These are phyloP conservation scores for Ashinkailepas kermadecensis DNA, from an alignment of 2,888 invertebrate genomes.

Conservation along the genomic window DNA sequence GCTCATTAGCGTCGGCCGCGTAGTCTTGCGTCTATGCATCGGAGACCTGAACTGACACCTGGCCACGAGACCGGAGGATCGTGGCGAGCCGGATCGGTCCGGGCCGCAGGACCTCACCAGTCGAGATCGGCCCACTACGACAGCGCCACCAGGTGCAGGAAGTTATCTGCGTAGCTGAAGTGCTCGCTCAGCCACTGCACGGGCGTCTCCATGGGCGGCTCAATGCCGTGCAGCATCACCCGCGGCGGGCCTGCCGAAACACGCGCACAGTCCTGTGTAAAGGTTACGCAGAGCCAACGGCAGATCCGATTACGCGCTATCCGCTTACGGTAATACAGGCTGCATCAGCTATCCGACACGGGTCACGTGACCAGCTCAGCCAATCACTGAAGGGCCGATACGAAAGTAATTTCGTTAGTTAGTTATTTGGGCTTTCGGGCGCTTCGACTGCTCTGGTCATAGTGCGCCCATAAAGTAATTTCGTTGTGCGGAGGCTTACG, in stretches of 20 bases:
- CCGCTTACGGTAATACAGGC: neutral
- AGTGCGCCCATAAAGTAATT: too few relatives aligned
- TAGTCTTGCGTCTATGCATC: too few relatives aligned
- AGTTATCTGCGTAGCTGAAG: constrained; percentile 96
- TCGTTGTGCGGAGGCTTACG: neutral
- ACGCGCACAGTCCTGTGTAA: too few relatives aligned
- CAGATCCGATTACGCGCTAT: too few relatives aligned
- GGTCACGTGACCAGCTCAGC: neutral
- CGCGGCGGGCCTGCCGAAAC: constrained; percentile 41
- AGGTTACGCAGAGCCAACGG: too few relatives aligned
- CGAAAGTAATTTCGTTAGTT: neutral
- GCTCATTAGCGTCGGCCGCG: too few relatives aligned
- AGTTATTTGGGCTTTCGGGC: too few relatives aligned
- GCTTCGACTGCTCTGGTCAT: too few relatives aligned
- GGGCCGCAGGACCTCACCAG: too few relatives aligned
- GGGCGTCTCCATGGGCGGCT: constrained; percentile 77
- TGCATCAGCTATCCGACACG: neutral
- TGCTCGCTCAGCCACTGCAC: constrained; percentile 97
- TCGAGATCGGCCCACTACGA: neutral
- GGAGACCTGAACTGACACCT: too few relatives aligned
- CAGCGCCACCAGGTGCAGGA: constrained; percentile 63
- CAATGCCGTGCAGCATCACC: constrained; percentile 80
- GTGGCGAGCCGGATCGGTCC: too few relatives aligned
- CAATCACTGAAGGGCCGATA: neutral
- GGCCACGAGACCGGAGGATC: too few relatives aligned